Evolutionary conservation across 1,140 invertebrate species (phyloP).

Genomic region (Philotrypesis tridentata): DNA sequence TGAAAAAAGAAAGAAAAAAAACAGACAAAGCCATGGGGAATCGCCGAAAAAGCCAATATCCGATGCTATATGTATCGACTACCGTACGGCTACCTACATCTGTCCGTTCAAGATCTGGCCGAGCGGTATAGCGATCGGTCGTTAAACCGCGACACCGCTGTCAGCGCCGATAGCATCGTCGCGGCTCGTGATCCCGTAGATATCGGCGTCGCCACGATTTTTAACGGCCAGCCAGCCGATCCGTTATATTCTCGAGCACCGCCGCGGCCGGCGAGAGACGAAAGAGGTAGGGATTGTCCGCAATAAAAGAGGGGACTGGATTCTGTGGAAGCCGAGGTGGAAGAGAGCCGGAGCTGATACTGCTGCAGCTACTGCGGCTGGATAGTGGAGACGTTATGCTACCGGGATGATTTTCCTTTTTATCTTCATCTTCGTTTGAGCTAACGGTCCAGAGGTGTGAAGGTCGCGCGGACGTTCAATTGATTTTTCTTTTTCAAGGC

Average conservation of each 20-base stretch:
- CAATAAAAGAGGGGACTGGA: neutral
- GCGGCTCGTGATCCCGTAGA: neutral
- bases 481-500: neutral
- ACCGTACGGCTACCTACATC: neutral
- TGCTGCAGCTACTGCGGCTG: no score
- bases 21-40: no score
- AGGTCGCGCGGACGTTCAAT: neutral
- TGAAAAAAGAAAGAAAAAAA: no score
- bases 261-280: neutral
- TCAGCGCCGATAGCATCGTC: neutral
- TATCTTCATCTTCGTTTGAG: no score
- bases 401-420: neutral
- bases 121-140: neutral
- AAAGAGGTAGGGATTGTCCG: neutral
- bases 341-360: no score
- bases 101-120: no score
- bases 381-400: no score
- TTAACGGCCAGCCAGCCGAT: neutral
- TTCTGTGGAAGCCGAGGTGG: neutral
- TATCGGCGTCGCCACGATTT: neutral
- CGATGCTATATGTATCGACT: no score
- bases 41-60: no score
- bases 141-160: neutral
- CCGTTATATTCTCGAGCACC: slow-evolving; percentile 3
- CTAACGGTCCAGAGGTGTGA: no score